Percentiles rank a stretch among this genome's conserved stretches.
Conservation (phyloP, 1,140 invertebrate species). For the Drusus annulatus region DNA sequence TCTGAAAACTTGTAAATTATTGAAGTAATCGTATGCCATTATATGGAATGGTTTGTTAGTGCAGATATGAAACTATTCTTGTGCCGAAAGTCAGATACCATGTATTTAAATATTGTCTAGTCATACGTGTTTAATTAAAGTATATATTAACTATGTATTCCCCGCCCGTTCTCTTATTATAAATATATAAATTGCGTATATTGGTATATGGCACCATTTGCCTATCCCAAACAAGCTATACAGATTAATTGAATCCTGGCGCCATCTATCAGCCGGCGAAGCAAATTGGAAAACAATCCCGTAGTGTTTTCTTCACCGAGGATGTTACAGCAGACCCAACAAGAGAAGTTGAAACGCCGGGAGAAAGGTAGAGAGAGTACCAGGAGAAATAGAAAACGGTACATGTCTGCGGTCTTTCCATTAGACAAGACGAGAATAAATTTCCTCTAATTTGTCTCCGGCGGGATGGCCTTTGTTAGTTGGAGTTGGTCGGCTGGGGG, state of each 20-base stretch:
- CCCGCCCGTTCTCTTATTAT: too few species aligned
- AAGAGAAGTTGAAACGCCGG: neutral
- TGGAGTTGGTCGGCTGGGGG: too few species aligned
- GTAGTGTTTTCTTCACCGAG: conserved; percentile 12
- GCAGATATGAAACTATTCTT: too few species aligned
- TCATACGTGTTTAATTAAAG: too few species aligned
- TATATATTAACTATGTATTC: too few species aligned
- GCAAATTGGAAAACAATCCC: conserved; percentile 59
- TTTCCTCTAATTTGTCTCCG: conserved; percentile 58
- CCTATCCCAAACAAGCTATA: neutral
- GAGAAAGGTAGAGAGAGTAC: neutral
- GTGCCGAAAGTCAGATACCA: too few species aligned
- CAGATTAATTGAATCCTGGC: conserved; percentile 54
- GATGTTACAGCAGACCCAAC: neutral
- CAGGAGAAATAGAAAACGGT: neutral
- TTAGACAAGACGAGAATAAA: conserved; percentile 59
- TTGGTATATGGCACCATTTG: neutral
- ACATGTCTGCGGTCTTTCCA: conserved; percentile 54
- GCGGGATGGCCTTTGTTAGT: too few species aligned
- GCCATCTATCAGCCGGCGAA: conserved; percentile 49
- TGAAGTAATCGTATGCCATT: too few species aligned
- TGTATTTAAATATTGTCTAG: too few species aligned
- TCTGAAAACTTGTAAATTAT: too few species aligned
- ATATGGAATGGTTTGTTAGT: too few species aligned
- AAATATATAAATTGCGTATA: too few species aligned